Evolutionary conservation across 2,113 vertebrate species (phyloP).

Genomic region (Colistium nudipinnis): DNA sequence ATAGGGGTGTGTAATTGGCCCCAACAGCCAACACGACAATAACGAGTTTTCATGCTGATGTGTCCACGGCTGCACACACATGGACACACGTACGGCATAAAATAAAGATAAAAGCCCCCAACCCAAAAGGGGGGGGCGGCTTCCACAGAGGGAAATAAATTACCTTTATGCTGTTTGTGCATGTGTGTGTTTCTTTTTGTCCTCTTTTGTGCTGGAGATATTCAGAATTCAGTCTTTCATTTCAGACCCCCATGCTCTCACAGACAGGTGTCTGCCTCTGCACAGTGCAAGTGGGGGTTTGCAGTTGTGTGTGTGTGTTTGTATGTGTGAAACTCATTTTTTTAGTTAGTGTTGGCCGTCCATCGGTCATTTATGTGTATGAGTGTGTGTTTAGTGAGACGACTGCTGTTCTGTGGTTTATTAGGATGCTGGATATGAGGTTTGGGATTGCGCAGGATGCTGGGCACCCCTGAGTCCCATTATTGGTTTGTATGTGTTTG

Average conservation of each 20-base stretch:
- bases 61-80: conserved; percentile 10
- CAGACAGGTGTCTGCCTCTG: conserved; percentile 77
- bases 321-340: conserved; percentile 33
- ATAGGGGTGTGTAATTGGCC: conserved; percentile 67
- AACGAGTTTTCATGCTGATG: conserved; percentile 78
- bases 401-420: conserved; percentile 78
- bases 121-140: too few relatives aligned
- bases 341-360: conserved; percentile 18
- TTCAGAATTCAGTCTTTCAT: conserved; percentile 76
- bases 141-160: conserved; percentile 76
- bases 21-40: conserved; percentile 61
- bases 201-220: conserved; percentile 75
- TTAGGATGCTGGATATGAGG: conserved; percentile 79
- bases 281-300: conserved; percentile 64
- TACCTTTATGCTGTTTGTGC: conserved; percentile 71
- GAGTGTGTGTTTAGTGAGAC: conserved; percentile 52
- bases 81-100: background rate
- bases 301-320: conserved; percentile 39
- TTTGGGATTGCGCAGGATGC: conserved; percentile 63
- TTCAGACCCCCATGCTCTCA: conserved; percentile 69
- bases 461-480: conserved; percentile 47
- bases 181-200: conserved; percentile 51
- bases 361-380: conserved; percentile 66
- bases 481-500: conserved; percentile 19
- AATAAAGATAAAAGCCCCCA: conserved; percentile 67